Evolutionary conservation across 2,888 invertebrate species (phyloP), one percentile per base, ranked within the genome.

Genomic region (Azorinus chamasolen): DNA sequence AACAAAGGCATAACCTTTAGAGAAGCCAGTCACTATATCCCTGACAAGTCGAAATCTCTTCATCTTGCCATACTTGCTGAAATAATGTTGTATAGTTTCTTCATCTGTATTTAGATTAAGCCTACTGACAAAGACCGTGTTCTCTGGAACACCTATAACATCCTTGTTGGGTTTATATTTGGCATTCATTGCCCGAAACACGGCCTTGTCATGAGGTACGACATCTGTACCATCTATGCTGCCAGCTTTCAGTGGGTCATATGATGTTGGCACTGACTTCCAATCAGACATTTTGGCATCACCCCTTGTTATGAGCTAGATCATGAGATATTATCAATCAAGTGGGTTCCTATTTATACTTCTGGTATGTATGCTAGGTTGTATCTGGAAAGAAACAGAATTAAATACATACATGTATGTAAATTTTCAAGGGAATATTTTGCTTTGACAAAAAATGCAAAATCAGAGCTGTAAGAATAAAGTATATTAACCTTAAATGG

Each of bases 201-300:
- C 94, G 1, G 95, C 97, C 80, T 94, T 95, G 90, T 97, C 97
- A 87, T 97, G 97, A 0, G 97, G 96, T 68, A 95, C 95, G 0
- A 94, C 95, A 89, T 97, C 97, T 0, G 97, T 97, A 87, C 97
- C 96, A 93, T 97, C 97, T 55, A 97, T 97, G 68, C 97, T 97
- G 8, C 97, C 97, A 70, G 96, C 95, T 94, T 96, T 95, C 62
- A 97, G 94, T 0, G 97, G 97, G 92, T 97, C 95, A 89, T 97
- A 97, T 16, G 92, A 91, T 87, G 94, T 95, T 5, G 95, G 94
- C 85, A 87, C 70, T 16, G 89, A 82, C 22, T 78, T 68, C 82
- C 88, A 89, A 5, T 66, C 43, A 12, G 74, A 61, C 59, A 63
- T 59, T 25, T 39, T 61, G n/a, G 14, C 14, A 16, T 45, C 20